Conservation (phyloP, 2,888 invertebrate species). For the Agriotes lineatus region DNA sequence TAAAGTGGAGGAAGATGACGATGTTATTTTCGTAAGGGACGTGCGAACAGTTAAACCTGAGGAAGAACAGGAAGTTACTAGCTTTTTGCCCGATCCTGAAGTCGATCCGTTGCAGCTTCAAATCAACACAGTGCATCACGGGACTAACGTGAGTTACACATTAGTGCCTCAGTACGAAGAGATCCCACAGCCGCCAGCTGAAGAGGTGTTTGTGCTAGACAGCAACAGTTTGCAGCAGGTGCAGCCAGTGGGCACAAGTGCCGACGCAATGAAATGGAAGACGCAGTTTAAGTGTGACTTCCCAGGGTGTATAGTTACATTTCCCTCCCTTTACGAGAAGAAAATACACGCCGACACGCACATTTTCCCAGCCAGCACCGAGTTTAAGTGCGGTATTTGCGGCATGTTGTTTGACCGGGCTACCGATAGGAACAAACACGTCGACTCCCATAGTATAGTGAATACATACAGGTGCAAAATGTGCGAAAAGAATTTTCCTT, state of each 20-base stretch:
- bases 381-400: slow-evolving; percentile 46
- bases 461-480: slow-evolving; percentile 40
- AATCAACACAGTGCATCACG: neutral
- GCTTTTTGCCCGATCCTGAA: neutral
- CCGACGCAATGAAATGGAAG: neutral
- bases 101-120: neutral
- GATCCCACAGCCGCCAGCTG: neutral
- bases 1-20: neutral
- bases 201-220: neutral
- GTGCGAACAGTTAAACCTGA: neutral
- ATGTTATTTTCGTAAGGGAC: slow-evolving; percentile 6
- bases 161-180: neutral
- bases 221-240: neutral
- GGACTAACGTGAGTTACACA: neutral
- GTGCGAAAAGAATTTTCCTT: slow-evolving; percentile 39
- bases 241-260: neutral
- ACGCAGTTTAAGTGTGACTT: slow-evolving; percentile 34
- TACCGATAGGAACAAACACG: slow-evolving; percentile 43
- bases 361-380: slow-evolving; percentile 39
- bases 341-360: slow-evolving; percentile 41
- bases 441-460: slow-evolving; percentile 41
- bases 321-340: slow-evolving; percentile 41
- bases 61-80: neutral
- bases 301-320: slow-evolving; percentile 34
- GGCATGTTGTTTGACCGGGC: slow-evolving; percentile 42